Percentiles rank a stretch among this genome's conserved stretches.
Conservation (phyloP, 2,113 vertebrate genomes). For the Sterrhoptilus dennistouni region DNA sequence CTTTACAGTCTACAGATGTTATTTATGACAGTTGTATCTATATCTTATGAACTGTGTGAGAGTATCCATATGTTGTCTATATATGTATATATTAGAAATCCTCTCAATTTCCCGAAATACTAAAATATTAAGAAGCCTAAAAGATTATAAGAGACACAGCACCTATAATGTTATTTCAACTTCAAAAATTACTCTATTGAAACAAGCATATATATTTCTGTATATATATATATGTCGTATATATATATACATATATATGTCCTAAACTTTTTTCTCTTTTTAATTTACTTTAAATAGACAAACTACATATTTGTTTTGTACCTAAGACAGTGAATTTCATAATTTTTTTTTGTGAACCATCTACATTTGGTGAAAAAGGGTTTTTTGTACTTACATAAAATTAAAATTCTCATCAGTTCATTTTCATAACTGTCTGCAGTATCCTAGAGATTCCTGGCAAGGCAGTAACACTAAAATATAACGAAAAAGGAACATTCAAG, state of each 20-base stretch:
- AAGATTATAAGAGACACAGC: background rate
- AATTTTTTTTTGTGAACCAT: background rate
- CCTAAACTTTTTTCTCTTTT: background rate
- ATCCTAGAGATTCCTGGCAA: background rate
- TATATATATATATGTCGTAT: background rate
- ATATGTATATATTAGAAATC: background rate
- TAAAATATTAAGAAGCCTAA: background rate
- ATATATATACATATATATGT: background rate
- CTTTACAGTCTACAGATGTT: background rate
- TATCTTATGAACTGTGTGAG: background rate
- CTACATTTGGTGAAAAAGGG: rapidly evolving
- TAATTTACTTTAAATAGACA: background rate
- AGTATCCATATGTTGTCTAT: background rate
- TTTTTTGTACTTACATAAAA: background rate
- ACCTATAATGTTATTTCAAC: background rate
- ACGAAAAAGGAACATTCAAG: background rate
- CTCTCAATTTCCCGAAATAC: background rate
- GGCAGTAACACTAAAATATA: background rate
- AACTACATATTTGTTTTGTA: background rate
- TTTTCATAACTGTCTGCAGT: background rate
- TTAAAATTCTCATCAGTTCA: background rate
- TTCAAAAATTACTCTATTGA: background rate
- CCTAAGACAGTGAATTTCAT: background rate
- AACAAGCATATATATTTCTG: background rate
- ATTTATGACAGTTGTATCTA: background rate